Conservation (phyloP, 2,113 vertebrate species). For the Proteles cristata region DNA sequence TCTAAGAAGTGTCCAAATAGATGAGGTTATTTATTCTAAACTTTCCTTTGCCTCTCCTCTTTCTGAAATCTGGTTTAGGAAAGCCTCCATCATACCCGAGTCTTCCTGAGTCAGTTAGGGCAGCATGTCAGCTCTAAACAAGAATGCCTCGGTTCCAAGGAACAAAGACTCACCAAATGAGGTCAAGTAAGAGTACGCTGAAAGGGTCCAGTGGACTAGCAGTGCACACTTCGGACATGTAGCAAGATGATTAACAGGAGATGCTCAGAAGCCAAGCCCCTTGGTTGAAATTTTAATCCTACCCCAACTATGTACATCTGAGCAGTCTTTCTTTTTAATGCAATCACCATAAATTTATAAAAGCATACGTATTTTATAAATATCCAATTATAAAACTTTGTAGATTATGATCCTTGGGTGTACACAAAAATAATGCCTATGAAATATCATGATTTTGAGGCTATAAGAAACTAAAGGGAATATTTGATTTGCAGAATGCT, state of each 20-base stretch:
- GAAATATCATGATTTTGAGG: not conserved
- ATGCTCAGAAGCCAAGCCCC: not conserved
- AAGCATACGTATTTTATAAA: not conserved
- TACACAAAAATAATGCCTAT: not conserved
- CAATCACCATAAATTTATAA: not conserved
- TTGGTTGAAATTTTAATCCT: not conserved
- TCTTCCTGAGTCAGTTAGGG: not conserved
- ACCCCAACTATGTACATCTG: not conserved
- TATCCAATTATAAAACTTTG: not conserved
- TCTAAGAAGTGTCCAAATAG: not conserved
- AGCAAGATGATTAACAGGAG: not conserved
- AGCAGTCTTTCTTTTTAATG: not conserved
- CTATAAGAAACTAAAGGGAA: not conserved
- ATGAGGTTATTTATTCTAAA: not conserved
- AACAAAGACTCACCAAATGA: not conserved
- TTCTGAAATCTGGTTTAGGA: not conserved
- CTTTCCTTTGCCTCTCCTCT: not conserved
- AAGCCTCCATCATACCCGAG: not conserved
- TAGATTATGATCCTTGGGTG: not conserved
- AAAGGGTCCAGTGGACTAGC: not conserved
- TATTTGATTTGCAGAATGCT: not conserved
- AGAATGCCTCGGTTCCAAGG: not conserved
- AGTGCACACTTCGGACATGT: rapidly evolving
- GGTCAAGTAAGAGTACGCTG: not conserved
- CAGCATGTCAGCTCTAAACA: not conserved